Conservation (phyloP, 2,113 vertebrate species). For the Platichthys stellatus region DNA sequence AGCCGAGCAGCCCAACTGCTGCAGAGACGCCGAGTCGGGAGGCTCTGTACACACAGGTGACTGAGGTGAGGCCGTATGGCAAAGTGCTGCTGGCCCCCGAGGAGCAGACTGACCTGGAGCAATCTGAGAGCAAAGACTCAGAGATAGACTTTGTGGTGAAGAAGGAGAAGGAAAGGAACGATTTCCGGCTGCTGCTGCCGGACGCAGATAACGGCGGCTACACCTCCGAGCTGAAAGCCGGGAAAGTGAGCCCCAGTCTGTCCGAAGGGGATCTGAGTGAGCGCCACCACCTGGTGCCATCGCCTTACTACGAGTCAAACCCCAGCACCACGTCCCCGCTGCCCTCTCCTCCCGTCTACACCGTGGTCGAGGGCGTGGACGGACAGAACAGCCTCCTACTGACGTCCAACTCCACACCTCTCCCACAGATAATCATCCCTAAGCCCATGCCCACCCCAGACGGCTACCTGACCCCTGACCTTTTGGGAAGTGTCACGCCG, state of each 20-base stretch:
- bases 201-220: conserved; percentile 80
- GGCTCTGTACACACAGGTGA: conserved; percentile 90
- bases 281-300: not conserved
- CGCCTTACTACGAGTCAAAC: conserved; percentile 65
- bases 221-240: conserved; percentile 86
- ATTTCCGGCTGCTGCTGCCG: conserved; percentile 65
- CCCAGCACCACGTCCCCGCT: conserved; percentile 39
- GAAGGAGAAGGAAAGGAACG: conserved; percentile 57
- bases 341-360: conserved; percentile 87
- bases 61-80: conserved; percentile 88
- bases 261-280: conserved; percentile 40
- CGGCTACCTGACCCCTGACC: conserved; percentile 92
- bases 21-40: conserved; percentile 72
- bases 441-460: conserved; percentile 84
- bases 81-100: conserved; percentile 90
- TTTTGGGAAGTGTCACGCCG: conserved; percentile 72
- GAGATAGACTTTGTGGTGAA: conserved; percentile 49
- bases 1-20: not conserved
- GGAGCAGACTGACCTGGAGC: conserved; percentile 80
- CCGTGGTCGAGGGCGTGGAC: conserved; percentile 88
- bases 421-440: conserved; percentile 62
- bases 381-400: conserved; percentile 90
- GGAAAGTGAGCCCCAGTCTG: conserved; percentile 72
- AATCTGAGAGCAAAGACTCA: conserved; percentile 47
- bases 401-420: conserved; percentile 77